A percentile compares a stretch with the other conserved stretches of the same genome.
phyloP scores from a whole-genome alignment of 2,888 invertebrate genomes.

The Eremobia ochroleuca region DNA sequence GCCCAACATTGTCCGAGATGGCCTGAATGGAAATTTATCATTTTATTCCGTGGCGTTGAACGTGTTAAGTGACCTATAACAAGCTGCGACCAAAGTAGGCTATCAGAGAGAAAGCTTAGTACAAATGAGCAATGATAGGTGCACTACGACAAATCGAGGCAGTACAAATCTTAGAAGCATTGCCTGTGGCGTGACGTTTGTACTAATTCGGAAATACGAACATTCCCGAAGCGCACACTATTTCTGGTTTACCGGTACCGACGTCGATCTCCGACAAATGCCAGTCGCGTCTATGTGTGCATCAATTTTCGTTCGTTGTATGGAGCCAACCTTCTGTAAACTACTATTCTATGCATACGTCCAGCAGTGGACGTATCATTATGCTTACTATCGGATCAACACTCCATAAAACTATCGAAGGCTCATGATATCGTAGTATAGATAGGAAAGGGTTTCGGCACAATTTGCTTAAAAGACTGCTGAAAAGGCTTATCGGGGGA shows the following conservation, averaged over 20 bases:
- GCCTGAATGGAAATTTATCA: no score
- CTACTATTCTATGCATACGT: conserved; percentile 1
- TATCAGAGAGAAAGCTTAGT: not conserved
- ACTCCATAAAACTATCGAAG: conserved; percentile 52
- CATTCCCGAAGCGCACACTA: not conserved
- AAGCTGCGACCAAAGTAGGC: not conserved
- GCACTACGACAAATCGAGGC: not conserved
- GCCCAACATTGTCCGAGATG: no score
- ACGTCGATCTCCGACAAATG: not conserved
- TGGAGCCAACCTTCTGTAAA: not conserved
- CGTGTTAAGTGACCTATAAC: not conserved
- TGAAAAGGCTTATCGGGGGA: conserved; percentile 31
- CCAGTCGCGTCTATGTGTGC: not conserved
- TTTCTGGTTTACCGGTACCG: not conserved
- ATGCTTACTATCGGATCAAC: conserved; percentile 39
- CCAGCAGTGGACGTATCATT: conserved; percentile 28
- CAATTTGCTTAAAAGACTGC: conserved; percentile 36
- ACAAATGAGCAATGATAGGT: not conserved
- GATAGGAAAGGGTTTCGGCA: conserved; percentile 25
- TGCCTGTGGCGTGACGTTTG: not conserved
- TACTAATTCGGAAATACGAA: not conserved
- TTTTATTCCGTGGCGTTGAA: no score
- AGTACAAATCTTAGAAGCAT: not conserved
- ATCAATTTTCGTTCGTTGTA: not conserved
- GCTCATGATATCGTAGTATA: conserved; percentile 3